These are phyloP conservation scores for cat (Felis catus) DNA, from an alignment of 2,113 vertebrate genomes.

Conservation along the genomic window DNA sequence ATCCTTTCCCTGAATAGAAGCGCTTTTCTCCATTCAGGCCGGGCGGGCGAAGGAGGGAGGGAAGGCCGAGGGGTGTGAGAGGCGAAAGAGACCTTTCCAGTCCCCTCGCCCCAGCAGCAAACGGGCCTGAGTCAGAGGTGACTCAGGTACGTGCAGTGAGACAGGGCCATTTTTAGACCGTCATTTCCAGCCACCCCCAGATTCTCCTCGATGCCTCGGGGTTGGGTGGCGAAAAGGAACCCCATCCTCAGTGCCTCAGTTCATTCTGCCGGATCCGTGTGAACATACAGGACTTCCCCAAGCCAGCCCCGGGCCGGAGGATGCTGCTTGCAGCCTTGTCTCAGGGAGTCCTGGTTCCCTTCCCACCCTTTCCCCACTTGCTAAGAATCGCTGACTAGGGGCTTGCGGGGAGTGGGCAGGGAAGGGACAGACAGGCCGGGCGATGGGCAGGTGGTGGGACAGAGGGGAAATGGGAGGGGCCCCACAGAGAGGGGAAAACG, in stretches of 20 bases:
- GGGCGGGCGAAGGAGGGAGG: no score
- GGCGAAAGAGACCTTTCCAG: rapidly evolving
- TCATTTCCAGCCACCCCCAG: not conserved
- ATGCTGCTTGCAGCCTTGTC: not conserved
- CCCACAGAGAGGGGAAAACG: not conserved
- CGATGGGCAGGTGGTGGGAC: rapidly evolving
- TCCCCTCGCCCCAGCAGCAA: not conserved
- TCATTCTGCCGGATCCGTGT: rapidly evolving
- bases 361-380: no score
- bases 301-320: not conserved
- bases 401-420: no score
- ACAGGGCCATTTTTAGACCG: not conserved
- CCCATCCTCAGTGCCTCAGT: not conserved
- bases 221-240: not conserved
- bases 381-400: not conserved
- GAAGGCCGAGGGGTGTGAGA: not conserved
- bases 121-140: conserved; percentile 55
- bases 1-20: not conserved
- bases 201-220: not conserved
- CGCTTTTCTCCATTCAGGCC: rapidly evolving
- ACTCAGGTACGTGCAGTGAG: not conserved
- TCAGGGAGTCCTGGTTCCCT: not conserved
- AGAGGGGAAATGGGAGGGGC: not conserved
- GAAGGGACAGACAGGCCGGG: no score
- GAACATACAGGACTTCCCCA: not conserved